phyloP scores from a whole-genome alignment of 2,888 invertebrate species.

The Scaptomyza caliginosa region DNA sequence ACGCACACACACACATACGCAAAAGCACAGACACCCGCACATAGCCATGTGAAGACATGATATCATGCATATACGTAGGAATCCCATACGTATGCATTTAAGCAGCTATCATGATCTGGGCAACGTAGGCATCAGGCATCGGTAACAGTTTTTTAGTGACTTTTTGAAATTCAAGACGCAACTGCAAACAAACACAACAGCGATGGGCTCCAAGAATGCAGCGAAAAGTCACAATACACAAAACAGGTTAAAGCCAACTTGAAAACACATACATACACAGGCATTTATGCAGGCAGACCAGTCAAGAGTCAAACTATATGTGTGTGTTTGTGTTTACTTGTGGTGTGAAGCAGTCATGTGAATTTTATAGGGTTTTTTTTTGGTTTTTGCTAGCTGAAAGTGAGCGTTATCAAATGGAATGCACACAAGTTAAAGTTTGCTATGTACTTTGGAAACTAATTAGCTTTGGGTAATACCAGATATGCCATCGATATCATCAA shows the following conservation, averaged over 20 bases:
- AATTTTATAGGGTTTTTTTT: constrained; percentile 60
- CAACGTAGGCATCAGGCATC: constrained; percentile 14
- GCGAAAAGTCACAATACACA: constrained; percentile 44
- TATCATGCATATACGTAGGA: constrained; percentile 27
- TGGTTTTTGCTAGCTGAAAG: constrained; percentile 46
- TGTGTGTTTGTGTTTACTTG: constrained; percentile 18
- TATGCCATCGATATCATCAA: not conserved
- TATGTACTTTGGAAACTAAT: not conserved
- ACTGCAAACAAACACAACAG: constrained; percentile 29
- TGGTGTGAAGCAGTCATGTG: constrained; percentile 67
- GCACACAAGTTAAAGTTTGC: constrained; percentile 42
- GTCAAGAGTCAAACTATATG: constrained; percentile 62
- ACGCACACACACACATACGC: not conserved
- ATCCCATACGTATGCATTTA: not conserved
- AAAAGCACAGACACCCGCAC: constrained; percentile 3
- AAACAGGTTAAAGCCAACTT: constrained; percentile 67
- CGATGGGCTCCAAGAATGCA: constrained; percentile 64
- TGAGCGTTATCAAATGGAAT: constrained; percentile 42
- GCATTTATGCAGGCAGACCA: constrained; percentile 54
- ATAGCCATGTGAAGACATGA: constrained; percentile 23
- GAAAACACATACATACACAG: constrained; percentile 14
- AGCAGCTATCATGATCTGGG: constrained; percentile 36
- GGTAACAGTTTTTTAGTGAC: constrained; percentile 45
- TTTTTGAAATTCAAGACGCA: constrained; percentile 57
- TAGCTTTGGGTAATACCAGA: too few species aligned